Evolutionary conservation across 2,888 invertebrate species (phyloP).

Genomic region (Xylophagus ater): DNA sequence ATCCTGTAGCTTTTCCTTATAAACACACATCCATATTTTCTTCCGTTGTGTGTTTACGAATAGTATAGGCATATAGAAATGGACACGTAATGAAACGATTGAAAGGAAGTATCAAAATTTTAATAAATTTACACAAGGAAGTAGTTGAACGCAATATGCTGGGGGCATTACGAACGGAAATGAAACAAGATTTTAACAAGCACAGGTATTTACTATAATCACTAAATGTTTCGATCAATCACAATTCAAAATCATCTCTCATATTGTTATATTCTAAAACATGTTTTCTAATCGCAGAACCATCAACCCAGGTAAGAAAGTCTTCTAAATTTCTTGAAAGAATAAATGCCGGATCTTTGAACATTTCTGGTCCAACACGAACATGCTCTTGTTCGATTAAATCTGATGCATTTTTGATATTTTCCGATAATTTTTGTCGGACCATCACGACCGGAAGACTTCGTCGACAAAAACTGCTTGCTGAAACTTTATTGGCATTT

Average conservation of each 20-base stretch:
- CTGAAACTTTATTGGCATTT: slow-evolving; percentile 73
- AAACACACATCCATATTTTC: too few species aligned
- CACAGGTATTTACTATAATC: too few species aligned
- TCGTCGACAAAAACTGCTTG: slow-evolving; percentile 87
- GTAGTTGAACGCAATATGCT: too few species aligned
- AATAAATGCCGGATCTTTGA: slow-evolving; percentile 94
- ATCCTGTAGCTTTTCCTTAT: too few species aligned
- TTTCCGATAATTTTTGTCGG: slow-evolving; percentile 80
- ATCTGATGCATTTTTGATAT: slow-evolving; percentile 69
- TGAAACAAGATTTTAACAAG: too few species aligned
- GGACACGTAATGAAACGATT: too few species aligned
- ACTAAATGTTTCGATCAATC: too few species aligned
- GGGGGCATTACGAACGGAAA: too few species aligned
- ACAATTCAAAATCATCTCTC: slow-evolving; percentile 41
- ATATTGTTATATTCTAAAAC: slow-evolving; percentile 81
- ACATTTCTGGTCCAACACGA: slow-evolving; percentile 84
- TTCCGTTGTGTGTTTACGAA: too few species aligned
- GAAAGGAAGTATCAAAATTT: too few species aligned
- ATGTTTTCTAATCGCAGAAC: slow-evolving; percentile 81
- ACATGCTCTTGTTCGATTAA: slow-evolving; percentile 96
- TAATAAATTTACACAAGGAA: too few species aligned
- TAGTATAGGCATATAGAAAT: too few species aligned
- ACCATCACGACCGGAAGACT: slow-evolving; percentile 90
- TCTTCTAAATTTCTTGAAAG: slow-evolving; percentile 90
- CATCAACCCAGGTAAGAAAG: slow-evolving; percentile 96